Conservation (phyloP, 1,140 invertebrate species). For the Chrysomallon squamiferum region DNA sequence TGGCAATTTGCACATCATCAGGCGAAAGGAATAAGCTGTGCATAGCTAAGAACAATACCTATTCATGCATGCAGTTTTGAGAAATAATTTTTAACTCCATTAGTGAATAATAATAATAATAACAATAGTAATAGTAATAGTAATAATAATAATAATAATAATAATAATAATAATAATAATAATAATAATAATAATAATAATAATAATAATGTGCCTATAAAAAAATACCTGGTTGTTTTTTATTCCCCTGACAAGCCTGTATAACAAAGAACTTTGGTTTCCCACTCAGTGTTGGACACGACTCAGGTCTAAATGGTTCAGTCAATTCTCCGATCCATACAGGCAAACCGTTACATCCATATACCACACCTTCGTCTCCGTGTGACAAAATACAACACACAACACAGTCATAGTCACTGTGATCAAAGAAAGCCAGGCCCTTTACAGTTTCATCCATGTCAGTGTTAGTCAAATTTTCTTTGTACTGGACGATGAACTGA, state of each 20-base stretch:
- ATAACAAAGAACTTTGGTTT: conserved; percentile 63
- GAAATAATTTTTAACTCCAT: no score
- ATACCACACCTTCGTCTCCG: conserved; percentile 45
- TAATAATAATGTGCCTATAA: no score
- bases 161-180: no score
- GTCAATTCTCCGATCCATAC: conserved; percentile 50
- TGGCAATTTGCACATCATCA: no score
- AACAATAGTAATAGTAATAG: no score
- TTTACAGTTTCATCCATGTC: conserved; percentile 19
- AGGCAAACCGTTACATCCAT: conserved; percentile 43
- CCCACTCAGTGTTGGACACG: conserved; percentile 41
- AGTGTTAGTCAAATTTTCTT: conserved; percentile 23
- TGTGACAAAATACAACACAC: conserved; percentile 54
- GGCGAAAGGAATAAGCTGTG: no score
- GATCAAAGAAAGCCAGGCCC: conserved; percentile 12
- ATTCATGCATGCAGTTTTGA: no score
- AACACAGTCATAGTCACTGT: conserved; percentile 44
- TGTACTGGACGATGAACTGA: conserved; percentile 21
- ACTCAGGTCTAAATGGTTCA: conserved; percentile 39
- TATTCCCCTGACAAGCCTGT: conserved; percentile 61
- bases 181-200: no score
- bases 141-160: no score
- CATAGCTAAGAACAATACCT: no score
- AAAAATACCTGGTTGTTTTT: conserved; percentile 43
- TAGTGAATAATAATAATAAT: no score